Base-by-base conservation (phyloP, 37 sponge, comb jelly and placozoan species). In the Aplysina aerophoba region DNA sequence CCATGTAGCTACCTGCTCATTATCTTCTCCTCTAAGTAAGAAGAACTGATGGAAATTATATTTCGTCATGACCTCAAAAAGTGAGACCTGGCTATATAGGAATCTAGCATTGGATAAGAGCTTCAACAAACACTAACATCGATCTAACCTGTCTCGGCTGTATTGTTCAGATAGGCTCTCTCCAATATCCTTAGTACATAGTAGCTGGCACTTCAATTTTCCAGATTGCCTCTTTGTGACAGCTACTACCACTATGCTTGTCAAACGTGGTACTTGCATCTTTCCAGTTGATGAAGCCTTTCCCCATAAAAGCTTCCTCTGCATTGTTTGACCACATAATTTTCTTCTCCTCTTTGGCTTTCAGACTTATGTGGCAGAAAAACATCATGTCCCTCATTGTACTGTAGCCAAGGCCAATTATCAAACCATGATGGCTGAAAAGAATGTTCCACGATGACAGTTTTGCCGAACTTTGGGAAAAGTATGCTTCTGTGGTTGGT, bases 11-110 rank as follows among this genome's bases (percentile, higher is more conserved):
- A 84, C 12, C 20, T 40, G 15, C 8, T 72, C 59, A 36, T 86
- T 33, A 83, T 90, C 84, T 14, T 67, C 74, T 20, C 34, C 83
- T 33, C 84, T 35, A 11, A 90, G 81, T 34, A 33, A 24, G 4
- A 86, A 62, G 31, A 90, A 55, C 55, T 90, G 91, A 8, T 54
- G 55, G 21, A 87, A 79, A 72, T 90, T 90, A 0, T 64, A 65
- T 27, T 85, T 58, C 0, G 21, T 15, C 16, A 85, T 85, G 56
- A 81, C 66, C 1, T 85, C 85, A 0, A 85, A 59, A 17, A 77
- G 63, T 15, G 64, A 37, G 20, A 67, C 86, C 59, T 86, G 79
- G 44, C 81, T 35, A 1, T 36, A 12, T 24, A 81, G 58, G 62
- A 57, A 81, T 62, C 37, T 81, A 4, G 30, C 14, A 22, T 55